Evolutionary conservation across 2,797 vertebrate species (phyloP), one percentile per base, ranked within the genome.

Genomic region (Oreochromis mossambicus): DNA sequence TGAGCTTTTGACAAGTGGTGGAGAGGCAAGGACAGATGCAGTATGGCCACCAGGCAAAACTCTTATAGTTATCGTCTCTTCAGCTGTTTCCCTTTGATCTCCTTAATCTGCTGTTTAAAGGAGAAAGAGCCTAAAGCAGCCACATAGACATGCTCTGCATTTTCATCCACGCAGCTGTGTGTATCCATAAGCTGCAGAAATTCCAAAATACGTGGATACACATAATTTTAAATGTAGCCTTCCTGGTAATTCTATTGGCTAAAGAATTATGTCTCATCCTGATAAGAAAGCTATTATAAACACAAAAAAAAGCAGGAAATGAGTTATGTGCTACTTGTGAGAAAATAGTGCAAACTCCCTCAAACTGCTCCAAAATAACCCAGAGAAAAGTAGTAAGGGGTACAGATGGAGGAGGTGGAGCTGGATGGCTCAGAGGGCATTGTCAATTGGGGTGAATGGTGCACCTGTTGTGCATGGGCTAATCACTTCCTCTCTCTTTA

Each of bases 81-180:
- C 82, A 88, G 86, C 86, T 63, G 89, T 34, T 86, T 91, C 76
- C 52, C 91, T 94, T 95, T 95, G 92, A 96, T 95, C 92, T 84
- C 75, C 32, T 78, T 95, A 94, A 95, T 95, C 94, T 93, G 77
- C 92, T 89, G 48, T 94, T 95, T 93, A 89, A 92, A 94, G 86
- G 92, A 90, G 83, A 91, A 92, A 90, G 86, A 79, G 77, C 52
- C 84, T 83, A 82, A 63, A 86, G 90, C 89, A 81, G 83, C 79
- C 43, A 83, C 79, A 89, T 51, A 86, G n/a, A 81, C 66, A 78
- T 46, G 80, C 54, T 84, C 48, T 26, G 50, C 19, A 34, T 87
- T 86, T 86, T 77, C 32, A 73, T 77, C 79, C 76, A 48, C 52
- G 4, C 15, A 24, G 21, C 38, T 82, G 75, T 12, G 50, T 78